Percentiles rank a stretch among this genome's conserved stretches.
Evolutionary conservation across 2,888 invertebrate species (phyloP).

Genomic region (Eupithecia insigniata): DNA sequence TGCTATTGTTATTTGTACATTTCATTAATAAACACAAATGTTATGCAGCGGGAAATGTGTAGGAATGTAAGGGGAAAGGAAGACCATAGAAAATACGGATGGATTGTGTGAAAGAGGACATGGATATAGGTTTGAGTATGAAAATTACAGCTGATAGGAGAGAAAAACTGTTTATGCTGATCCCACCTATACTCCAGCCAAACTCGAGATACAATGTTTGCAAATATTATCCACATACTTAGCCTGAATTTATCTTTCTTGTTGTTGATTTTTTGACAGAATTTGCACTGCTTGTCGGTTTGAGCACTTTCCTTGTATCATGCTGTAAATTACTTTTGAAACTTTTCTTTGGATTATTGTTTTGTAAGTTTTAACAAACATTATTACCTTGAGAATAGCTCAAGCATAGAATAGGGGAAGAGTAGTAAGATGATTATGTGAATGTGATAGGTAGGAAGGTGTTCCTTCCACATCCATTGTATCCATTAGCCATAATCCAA

Average conservation of each 20-base stretch:
- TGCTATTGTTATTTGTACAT: too few species aligned
- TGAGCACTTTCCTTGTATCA: neutral
- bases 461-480: slow-evolving; percentile 10
- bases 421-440: neutral
- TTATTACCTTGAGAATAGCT: neutral
- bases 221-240: neutral
- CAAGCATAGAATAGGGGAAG: neutral
- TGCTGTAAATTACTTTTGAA: neutral
- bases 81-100: too few species aligned
- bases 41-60: too few species aligned
- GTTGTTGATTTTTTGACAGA: neutral
- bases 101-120: too few species aligned
- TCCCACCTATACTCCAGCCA: neutral
- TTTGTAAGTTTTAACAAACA: neutral
- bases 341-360: neutral
- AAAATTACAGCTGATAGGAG: too few species aligned
- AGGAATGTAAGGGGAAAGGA: too few species aligned
- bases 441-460: neutral
- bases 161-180: neutral
- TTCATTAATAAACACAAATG: too few species aligned
- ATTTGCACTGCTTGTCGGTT: too few species aligned
- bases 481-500: slow-evolving; percentile 8
- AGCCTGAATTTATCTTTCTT: neutral
- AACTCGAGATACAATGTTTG: neutral
- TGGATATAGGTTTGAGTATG: too few species aligned